Percentiles rank a stretch among this genome's conserved stretches.
These are phyloP conservation scores for Rotaria macrura DNA, from an alignment of 2,888 invertebrate species.

Conservation along the genomic window DNA sequence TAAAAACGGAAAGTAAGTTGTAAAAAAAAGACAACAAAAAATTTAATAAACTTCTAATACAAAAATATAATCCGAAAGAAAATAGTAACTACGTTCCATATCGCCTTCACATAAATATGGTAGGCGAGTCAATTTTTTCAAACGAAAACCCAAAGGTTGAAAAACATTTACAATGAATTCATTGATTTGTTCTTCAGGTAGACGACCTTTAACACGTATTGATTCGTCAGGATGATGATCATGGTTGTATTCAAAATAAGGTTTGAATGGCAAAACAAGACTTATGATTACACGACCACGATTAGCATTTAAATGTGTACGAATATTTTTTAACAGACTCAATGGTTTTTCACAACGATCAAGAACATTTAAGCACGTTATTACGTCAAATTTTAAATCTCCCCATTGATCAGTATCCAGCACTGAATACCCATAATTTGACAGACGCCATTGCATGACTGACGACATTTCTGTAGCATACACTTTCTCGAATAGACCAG, in stretches of 20 bases:
- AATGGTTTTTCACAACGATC: constrained; percentile 80
- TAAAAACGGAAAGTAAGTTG: too few species aligned
- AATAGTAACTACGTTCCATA: constrained; percentile 65
- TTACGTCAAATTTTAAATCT: constrained; percentile 59
- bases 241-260: constrained; percentile 68
- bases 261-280: constrained; percentile 79
- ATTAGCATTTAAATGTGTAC: constrained; percentile 60
- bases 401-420: constrained; percentile 57
- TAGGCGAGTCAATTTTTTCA: constrained; percentile 73
- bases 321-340: constrained; percentile 66
- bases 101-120: constrained; percentile 96
- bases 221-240: constrained; percentile 21
- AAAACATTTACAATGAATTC: constrained; percentile 60
- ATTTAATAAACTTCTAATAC: constrained; percentile 47
- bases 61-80: constrained; percentile 79
- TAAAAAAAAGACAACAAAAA: neutral
- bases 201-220: neutral
- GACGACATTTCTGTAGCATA: constrained; percentile 82
- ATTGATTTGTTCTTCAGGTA: constrained; percentile 60
- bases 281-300: constrained; percentile 70
- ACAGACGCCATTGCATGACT: constrained; percentile 71
- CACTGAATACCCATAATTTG: constrained; percentile 54
- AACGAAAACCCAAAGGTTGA: constrained; percentile 62
- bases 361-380: constrained; percentile 79
- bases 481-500: constrained; percentile 62